Evolutionary conservation across 1,140 invertebrate species (phyloP).

Genomic region (Amphibalanus amphitrite): DNA sequence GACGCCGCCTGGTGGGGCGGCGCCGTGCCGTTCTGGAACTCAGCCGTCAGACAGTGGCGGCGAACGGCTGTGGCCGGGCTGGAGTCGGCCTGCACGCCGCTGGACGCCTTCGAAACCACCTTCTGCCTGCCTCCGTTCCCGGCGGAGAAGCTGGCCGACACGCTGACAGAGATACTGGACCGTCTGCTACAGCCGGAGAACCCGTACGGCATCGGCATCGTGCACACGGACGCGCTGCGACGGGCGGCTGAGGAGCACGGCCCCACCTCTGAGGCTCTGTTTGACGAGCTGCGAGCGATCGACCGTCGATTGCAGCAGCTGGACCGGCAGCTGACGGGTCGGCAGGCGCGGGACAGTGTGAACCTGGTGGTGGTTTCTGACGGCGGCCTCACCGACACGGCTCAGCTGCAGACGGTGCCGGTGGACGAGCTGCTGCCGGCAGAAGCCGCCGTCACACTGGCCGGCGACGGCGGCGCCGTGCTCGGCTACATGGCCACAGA

Average conservation of each 20-base stretch:
- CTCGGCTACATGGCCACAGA: background rate
- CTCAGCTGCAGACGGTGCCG: background rate
- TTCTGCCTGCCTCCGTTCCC: background rate
- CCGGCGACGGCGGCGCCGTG: background rate
- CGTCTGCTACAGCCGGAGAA: background rate
- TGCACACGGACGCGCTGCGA: background rate
- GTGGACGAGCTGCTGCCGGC: background rate
- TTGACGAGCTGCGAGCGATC: background rate
- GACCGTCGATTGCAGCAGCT: background rate
- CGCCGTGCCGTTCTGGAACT: background rate
- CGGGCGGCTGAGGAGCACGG: constrained; percentile 1
- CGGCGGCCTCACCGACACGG: constrained; percentile 1
- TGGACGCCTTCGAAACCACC: background rate
- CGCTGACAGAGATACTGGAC: background rate
- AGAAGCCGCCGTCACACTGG: background rate
- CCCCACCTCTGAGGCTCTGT: background rate
- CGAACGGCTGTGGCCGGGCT: background rate
- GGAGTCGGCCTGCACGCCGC: background rate
- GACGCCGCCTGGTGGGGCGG: background rate
- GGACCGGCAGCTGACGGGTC: background rate
- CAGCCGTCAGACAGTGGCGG: background rate
- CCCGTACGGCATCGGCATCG: background rate
- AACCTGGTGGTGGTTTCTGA: background rate
- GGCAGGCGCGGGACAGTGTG: background rate
- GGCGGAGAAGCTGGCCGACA: background rate